Percentiles rank a stretch among this genome's conserved stretches.
Evolutionary conservation across 2,888 invertebrate species (phyloP).

Genomic region (Clusia tigrina): DNA sequence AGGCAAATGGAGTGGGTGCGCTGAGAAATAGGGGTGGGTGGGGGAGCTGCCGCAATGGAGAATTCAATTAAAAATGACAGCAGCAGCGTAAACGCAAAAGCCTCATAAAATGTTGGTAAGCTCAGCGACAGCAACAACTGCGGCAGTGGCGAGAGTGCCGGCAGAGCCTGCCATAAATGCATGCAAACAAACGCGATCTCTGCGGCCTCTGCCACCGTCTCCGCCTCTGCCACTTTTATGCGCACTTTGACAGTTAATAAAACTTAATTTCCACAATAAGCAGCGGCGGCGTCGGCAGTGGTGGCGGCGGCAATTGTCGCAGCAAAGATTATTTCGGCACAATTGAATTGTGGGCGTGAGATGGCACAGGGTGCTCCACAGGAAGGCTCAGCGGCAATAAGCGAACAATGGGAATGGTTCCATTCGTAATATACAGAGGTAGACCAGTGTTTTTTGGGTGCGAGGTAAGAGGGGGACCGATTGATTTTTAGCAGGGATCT

Average conservation of each 20-base stretch:
- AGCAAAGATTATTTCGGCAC: not conserved
- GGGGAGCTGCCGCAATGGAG: not conserved
- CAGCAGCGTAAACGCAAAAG: not conserved
- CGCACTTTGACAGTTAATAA: not conserved
- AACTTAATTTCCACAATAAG: not conserved
- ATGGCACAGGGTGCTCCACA: constrained; percentile 17
- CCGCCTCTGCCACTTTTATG: not conserved
- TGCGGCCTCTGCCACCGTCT: not conserved
- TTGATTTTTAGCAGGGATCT: too few species aligned
- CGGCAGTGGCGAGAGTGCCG: not conserved
- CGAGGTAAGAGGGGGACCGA: too few species aligned
- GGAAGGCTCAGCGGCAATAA: constrained; percentile 51
- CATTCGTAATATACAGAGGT: too few species aligned
- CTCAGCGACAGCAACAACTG: not conserved
- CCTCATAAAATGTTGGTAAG: not conserved
- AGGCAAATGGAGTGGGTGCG: too few species aligned
- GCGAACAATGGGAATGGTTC: too few species aligned
- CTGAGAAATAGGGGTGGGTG: too few species aligned
- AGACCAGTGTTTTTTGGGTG: too few species aligned
- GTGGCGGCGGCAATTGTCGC: constrained; percentile 25
- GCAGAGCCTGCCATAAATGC: too few species aligned
- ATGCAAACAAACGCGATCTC: not conserved
- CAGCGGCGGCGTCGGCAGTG: not conserved
- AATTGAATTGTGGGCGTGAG: not conserved
- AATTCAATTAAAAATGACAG: not conserved